These are phyloP conservation scores for Tetraodon nigroviridis DNA, from an alignment of 2,113 vertebrate species.

Conservation along the genomic window DNA sequence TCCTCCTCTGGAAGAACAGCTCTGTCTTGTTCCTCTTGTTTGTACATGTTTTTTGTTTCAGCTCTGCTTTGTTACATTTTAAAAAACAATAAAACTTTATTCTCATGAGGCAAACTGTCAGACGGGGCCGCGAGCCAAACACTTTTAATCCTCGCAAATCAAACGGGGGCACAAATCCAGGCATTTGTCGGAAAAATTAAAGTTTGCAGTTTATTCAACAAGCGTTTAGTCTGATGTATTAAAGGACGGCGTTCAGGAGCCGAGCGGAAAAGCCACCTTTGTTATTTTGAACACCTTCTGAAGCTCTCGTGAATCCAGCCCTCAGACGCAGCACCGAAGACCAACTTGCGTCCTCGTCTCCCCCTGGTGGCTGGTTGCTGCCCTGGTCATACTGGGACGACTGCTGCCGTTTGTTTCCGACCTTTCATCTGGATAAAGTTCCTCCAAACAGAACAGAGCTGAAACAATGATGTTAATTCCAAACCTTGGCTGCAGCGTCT, in stretches of 20 bases:
- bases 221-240: background rate
- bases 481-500: background rate
- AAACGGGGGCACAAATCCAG: background rate
- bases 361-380: too few relatives aligned
- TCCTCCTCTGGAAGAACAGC: too few relatives aligned
- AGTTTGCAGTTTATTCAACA: slow-evolving; percentile 4
- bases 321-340: too few relatives aligned
- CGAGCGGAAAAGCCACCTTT: background rate
- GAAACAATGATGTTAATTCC: background rate
- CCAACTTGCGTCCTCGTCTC: too few relatives aligned
- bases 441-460: background rate
- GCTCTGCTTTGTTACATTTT: background rate
- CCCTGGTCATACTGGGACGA: too few relatives aligned
- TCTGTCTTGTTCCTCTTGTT: background rate
- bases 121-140: slow-evolving; percentile 5
- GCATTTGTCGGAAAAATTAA: slow-evolving; percentile 2
- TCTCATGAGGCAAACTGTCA: background rate
- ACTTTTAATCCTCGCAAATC: slow-evolving; percentile 8
- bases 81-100: slow-evolving; percentile 11
- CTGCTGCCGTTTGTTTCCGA: too few relatives aligned
- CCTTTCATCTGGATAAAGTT: background rate
- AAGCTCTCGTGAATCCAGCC: background rate
- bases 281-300: background rate
- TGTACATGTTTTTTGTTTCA: background rate
- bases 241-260: background rate